Conservation (phyloP, 2,888 invertebrate genomes). For the Globia sparganii region DNA sequence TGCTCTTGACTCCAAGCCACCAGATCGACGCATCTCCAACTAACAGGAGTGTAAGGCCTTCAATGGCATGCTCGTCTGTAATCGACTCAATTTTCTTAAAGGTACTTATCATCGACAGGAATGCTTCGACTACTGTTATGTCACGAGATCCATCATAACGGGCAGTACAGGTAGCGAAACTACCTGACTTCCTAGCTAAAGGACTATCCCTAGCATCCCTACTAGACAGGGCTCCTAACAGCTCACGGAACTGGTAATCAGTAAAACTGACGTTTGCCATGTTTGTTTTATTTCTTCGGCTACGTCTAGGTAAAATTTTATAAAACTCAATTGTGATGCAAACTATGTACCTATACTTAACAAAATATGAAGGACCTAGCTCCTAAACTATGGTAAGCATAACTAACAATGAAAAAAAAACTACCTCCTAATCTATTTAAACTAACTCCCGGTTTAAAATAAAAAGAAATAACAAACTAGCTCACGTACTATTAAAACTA, state of each 20-base stretch:
- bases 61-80: background rate
- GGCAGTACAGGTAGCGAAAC: constrained; percentile 11
- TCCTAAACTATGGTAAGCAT: background rate
- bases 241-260: constrained; percentile 21
- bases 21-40: constrained; percentile 4
- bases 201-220: background rate
- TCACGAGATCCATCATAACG: constrained; percentile 12
- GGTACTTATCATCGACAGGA: constrained; percentile 4
- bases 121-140: constrained; percentile 17
- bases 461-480: background rate
- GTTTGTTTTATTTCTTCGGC: constrained; percentile 13
- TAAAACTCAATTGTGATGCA: background rate
- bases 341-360: too few relatives aligned
- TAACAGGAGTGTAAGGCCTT: constrained; percentile 1
- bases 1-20: constrained; percentile 23
- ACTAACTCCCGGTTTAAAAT: too few relatives aligned
- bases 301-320: constrained; percentile 21
- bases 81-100: constrained; percentile 11
- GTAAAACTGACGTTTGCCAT: constrained; percentile 27
- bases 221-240: constrained; percentile 1
- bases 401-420: background rate
- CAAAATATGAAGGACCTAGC: background rate
- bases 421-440: too few relatives aligned
- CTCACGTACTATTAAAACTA: background rate
- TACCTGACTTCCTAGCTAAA: background rate